Conservation (phyloP, 1,140 invertebrate genomes). For the Drosophila orena region DNA sequence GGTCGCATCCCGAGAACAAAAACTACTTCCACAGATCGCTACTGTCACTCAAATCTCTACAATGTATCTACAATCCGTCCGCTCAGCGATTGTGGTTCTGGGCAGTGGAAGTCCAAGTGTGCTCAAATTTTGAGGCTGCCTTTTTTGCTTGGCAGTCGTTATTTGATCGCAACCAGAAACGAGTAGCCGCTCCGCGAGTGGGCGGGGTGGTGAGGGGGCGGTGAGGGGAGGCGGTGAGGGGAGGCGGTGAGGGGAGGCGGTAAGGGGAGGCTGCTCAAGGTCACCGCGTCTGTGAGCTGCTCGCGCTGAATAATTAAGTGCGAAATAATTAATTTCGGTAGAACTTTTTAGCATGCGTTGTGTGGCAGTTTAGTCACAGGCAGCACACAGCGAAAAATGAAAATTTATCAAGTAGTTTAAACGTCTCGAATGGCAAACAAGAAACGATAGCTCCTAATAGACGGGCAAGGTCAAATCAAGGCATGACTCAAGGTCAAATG, state of each 20-base stretch:
- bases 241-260: too few species aligned
- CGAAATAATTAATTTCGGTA: conserved; percentile 77
- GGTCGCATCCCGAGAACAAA: conserved; percentile 27
- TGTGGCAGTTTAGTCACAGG: conserved; percentile 51
- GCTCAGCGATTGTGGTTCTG: conserved; percentile 16
- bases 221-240: neutral
- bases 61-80: conserved; percentile 10
- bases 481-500: conserved; percentile 14
- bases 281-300: conserved; percentile 49
- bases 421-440: conserved; percentile 43
- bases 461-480: conserved; percentile 32
- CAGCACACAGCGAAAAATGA: conserved; percentile 29
- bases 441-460: conserved; percentile 38
- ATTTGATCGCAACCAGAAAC: conserved; percentile 64
- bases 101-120: conserved; percentile 35
- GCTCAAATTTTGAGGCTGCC: conserved; percentile 37
- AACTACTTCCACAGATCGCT: conserved; percentile 47
- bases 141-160: conserved; percentile 41
- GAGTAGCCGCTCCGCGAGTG: conserved; percentile 9
- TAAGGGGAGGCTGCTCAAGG: conserved; percentile 49
- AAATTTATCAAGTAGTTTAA: conserved; percentile 33
- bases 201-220: conserved; percentile 1
- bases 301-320: conserved; percentile 75
- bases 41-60: conserved; percentile 25
- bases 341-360: conserved; percentile 77